A percentile compares a stretch with the other conserved stretches of the same genome.
Conservation (phyloP, 2,113 vertebrate species). For the Nibea coibor region DNA sequence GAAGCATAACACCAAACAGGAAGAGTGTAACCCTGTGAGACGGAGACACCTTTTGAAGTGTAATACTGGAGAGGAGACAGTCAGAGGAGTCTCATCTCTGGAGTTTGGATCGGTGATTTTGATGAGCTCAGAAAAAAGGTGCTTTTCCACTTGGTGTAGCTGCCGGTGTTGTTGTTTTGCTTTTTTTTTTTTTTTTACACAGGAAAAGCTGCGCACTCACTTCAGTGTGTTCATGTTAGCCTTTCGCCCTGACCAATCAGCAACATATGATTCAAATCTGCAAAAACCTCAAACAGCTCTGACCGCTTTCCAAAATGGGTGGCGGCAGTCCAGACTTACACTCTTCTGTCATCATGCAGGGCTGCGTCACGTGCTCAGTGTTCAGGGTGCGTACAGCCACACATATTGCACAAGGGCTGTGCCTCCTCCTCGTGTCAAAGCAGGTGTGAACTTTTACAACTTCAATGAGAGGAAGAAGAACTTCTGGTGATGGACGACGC, state of each 20-base stretch:
- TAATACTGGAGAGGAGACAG: neutral
- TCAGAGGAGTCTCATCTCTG: neutral
- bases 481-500: too few species aligned
- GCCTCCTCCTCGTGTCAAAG: too few species aligned
- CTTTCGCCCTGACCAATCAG: neutral
- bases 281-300: too few species aligned
- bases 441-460: too few species aligned
- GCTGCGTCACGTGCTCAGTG: too few species aligned
- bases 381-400: too few species aligned
- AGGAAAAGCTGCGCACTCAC: too few species aligned
- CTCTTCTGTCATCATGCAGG: too few species aligned
- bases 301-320: too few species aligned
- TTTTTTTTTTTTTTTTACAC: neutral
- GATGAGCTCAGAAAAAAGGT: conserved; percentile 8
- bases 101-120: conserved; percentile 14
- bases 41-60: conserved; percentile 24
- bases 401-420: too few species aligned
- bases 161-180: neutral
- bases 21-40: conserved; percentile 33
- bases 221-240: neutral
- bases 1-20: conserved; percentile 12
- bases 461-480: too few species aligned
- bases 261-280: neutral
- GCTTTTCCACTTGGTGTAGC: neutral
- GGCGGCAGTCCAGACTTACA: too few species aligned